phyloP scores from a whole-genome alignment of 2,113 vertebrate genomes.

The Pomatostomus ruficeps region DNA sequence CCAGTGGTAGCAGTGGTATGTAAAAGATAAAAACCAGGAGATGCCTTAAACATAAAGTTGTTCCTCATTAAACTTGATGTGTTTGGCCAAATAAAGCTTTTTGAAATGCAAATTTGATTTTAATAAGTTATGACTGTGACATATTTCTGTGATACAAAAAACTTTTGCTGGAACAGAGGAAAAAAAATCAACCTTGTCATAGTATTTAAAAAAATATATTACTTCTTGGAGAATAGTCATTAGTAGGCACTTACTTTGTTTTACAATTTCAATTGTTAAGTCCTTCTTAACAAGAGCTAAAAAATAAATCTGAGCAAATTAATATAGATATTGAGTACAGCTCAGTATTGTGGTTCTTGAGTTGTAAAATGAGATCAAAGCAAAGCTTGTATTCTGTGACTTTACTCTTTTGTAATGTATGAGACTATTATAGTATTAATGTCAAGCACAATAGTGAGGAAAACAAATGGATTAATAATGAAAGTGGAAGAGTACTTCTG shows the following conservation, averaged over 20 bases:
- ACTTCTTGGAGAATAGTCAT: background rate
- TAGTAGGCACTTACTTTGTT: background rate
- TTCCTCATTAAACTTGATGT: background rate
- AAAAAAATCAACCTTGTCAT: background rate
- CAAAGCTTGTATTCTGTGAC: background rate
- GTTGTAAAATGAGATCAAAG: background rate
- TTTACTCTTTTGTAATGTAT: background rate
- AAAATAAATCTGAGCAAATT: background rate
- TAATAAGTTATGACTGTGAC: accelerated
- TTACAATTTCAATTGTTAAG: background rate
- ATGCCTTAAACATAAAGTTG: background rate
- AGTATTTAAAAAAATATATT: background rate
- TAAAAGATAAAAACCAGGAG: background rate
- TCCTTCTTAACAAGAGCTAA: background rate
- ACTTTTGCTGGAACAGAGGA: background rate
- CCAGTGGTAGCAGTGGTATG: background rate
- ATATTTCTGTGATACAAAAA: background rate
- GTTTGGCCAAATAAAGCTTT: background rate
- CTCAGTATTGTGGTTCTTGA: background rate
- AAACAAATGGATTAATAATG: background rate
- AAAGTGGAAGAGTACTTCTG: background rate
- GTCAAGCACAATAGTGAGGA: background rate
- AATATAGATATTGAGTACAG: background rate
- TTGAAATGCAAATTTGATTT: background rate
- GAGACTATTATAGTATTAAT: background rate